phyloP scores from a whole-genome alignment of 2,888 invertebrate species.

The Meiosimyza decipiens region DNA sequence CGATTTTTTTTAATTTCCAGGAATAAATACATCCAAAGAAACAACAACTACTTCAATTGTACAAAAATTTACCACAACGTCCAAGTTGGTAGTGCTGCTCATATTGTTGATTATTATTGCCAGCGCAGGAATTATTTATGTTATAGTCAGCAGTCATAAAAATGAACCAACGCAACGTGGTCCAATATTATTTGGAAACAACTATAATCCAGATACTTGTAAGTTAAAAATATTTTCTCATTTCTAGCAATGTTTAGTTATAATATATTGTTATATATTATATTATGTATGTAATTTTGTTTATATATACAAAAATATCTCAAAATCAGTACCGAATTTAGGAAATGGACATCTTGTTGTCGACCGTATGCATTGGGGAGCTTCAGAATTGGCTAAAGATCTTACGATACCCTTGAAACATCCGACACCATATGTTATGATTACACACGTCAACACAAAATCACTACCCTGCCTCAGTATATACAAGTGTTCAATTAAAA shows the following conservation, averaged over 20 bases:
- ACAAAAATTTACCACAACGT: conserved; percentile 55
- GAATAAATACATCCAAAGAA: conserved; percentile 52
- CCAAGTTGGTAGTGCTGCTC: conserved; percentile 51
- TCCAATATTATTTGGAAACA: conserved; percentile 62
- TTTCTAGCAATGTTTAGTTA: no score
- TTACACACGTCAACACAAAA: conserved; percentile 69
- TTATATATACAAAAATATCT: conserved; percentile 32
- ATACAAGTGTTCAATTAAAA: conserved; percentile 66
- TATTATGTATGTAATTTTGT: no score
- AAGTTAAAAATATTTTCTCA: conserved; percentile 48
- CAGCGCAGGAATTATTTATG: conserved; percentile 55
- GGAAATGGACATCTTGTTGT: conserved; percentile 66
- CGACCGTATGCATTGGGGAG: conserved; percentile 65
- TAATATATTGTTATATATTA: no score
- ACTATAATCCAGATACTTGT: conserved; percentile 64
- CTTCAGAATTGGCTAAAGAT: conserved; percentile 54
- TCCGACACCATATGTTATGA: conserved; percentile 68
- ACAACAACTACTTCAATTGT: conserved; percentile 44
- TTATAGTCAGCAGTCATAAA: conserved; percentile 54
- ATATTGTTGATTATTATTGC: conserved; percentile 55
- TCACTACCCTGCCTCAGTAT: conserved; percentile 64
- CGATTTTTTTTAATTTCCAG: conserved; percentile 42
- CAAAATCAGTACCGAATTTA: conserved; percentile 63
- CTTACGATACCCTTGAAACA: conserved; percentile 55
- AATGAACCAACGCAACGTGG: conserved; percentile 38